Conservation (phyloP, 2,113 vertebrate genomes). For the Myrmecophaga tridactyla region DNA sequence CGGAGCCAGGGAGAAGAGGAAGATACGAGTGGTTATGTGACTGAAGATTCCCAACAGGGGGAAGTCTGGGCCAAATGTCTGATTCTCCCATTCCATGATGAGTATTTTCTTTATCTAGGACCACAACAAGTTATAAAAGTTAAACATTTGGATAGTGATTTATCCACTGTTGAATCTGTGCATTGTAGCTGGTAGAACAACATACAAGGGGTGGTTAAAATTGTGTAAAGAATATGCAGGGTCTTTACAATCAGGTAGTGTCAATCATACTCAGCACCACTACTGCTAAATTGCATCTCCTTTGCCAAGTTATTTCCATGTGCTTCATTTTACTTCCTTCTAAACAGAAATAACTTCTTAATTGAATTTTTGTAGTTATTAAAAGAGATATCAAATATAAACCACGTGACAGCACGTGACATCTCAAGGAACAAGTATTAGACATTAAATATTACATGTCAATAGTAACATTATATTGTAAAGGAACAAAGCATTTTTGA, state of each 20-base stretch:
- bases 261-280: background rate
- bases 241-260: background rate
- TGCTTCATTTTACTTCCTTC: background rate
- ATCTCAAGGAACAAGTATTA: background rate
- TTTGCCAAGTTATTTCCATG: background rate
- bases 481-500: background rate
- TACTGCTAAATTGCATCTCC: background rate
- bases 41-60: background rate
- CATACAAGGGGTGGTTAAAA: background rate
- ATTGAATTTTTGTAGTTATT: background rate
- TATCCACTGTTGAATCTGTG: background rate
- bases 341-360: background rate
- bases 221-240: background rate
- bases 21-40: background rate
- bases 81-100: background rate
- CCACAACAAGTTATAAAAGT: background rate
- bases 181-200: background rate
- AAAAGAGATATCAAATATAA: background rate
- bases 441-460: background rate
- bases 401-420: background rate
- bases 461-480: background rate
- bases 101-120: background rate
- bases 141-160: background rate
- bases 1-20: background rate
- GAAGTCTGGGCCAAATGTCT: background rate